A percentile compares a stretch with the other conserved stretches of the same genome.
Evolutionary conservation across 2,888 invertebrate genomes (phyloP).

Genomic region (Lutraria lutraria): DNA sequence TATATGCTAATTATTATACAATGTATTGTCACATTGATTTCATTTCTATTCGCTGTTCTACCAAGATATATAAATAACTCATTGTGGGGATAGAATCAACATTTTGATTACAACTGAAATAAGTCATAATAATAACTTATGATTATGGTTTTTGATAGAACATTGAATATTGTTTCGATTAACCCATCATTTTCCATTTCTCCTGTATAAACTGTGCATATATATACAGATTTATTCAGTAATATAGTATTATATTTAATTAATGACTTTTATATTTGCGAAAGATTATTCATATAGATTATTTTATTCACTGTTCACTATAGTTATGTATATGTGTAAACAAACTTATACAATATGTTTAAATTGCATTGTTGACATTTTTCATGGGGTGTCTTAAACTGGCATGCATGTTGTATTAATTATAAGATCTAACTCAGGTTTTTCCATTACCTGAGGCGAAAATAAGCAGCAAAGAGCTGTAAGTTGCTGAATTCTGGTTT

Average conservation of each 20-base stretch:
- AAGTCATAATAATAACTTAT: neutral
- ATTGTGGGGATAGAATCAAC: too few species aligned
- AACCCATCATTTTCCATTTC: neutral
- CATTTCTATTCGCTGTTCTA: neutral
- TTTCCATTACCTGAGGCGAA: neutral
- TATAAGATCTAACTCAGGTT: neutral
- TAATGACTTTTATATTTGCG: constrained; percentile 54
- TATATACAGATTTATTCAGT: constrained; percentile 37
- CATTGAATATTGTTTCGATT: neutral
- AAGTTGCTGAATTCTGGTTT: neutral
- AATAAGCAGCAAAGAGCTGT: neutral
- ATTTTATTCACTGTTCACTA: constrained; percentile 55
- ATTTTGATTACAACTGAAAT: too few species aligned
- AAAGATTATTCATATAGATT: constrained; percentile 55
- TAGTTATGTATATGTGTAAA: constrained; percentile 39
- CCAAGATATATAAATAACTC: neutral
- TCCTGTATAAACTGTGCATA: constrained; percentile 16
- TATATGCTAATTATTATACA: constrained; percentile 22
- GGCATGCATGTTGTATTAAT: constrained; percentile 29
- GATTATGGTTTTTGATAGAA: neutral
- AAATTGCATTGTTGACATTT: constrained; percentile 36
- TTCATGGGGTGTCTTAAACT: constrained; percentile 44
- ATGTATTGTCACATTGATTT: constrained; percentile 1
- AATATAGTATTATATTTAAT: constrained; percentile 50
- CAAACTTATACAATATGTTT: constrained; percentile 39